Conservation (phyloP, 2,888 invertebrate species). For the Latheticus oryzae region DNA sequence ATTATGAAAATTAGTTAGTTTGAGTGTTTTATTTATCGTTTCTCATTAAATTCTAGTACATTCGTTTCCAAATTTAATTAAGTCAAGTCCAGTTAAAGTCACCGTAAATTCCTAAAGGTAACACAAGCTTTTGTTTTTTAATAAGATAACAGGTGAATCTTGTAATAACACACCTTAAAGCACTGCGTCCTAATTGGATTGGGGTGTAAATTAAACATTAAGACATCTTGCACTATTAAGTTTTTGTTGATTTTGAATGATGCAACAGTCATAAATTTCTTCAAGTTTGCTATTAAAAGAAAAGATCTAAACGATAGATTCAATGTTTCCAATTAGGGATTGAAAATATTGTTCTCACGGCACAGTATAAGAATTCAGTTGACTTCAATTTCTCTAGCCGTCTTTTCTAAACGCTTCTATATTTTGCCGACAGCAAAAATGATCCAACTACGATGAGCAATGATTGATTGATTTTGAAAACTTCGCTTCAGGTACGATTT, state of each 20-base stretch:
- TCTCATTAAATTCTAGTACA: slow-evolving; percentile 9
- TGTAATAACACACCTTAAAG: slow-evolving; percentile 15
- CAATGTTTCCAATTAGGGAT: slow-evolving; percentile 34
- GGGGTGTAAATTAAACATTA: slow-evolving; percentile 17
- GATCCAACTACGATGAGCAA: slow-evolving; percentile 18
- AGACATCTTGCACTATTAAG: no score
- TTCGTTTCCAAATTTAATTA: slow-evolving; percentile 46
- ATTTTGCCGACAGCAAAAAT: slow-evolving; percentile 36
- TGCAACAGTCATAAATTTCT: slow-evolving; percentile 25
- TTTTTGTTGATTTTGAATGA: slow-evolving; percentile 11
- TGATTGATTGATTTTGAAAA: slow-evolving; percentile 40
- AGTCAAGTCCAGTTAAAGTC: slow-evolving; percentile 42
- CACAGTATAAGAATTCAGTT: slow-evolving; percentile 17
- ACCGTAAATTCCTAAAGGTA: slow-evolving; percentile 38
- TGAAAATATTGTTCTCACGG: slow-evolving; percentile 41
- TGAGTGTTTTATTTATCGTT: slow-evolving; percentile 27
- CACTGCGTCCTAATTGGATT: slow-evolving; percentile 10
- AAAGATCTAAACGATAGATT: slow-evolving; percentile 35
- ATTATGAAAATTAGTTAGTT: slow-evolving; percentile 43
- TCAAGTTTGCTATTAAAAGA: slow-evolving; percentile 32
- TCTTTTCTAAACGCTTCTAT: slow-evolving; percentile 25
- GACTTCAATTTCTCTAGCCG: slow-evolving; percentile 38
- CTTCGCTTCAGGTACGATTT: slow-evolving; percentile 26
- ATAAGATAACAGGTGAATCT: slow-evolving; percentile 25
- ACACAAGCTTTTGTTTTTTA: slow-evolving; percentile 43